Evolutionary conservation across 2,888 invertebrate genomes (phyloP).

Genomic region (Calameuta pallipes): DNA sequence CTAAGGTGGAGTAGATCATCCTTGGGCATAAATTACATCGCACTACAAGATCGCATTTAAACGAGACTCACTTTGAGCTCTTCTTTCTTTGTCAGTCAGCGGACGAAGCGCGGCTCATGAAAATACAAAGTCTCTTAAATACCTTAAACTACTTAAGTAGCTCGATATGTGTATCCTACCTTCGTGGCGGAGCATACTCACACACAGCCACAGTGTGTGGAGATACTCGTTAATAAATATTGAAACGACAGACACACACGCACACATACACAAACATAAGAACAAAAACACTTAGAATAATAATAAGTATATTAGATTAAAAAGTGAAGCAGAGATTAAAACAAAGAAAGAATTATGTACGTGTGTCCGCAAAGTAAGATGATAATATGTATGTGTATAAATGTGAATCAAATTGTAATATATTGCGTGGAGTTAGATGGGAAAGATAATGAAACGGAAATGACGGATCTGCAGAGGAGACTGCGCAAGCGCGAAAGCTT

Average conservation of each 20-base stretch:
- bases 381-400: slow-evolving; percentile 54
- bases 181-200: background rate
- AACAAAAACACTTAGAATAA: slow-evolving; percentile 2
- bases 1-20: slow-evolving; percentile 76
- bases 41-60: slow-evolving; percentile 12
- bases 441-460: background rate
- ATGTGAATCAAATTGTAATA: slow-evolving; percentile 61
- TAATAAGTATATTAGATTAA: slow-evolving; percentile 3
- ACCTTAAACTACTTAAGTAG: slow-evolving; percentile 19
- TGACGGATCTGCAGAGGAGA: background rate
- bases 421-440: slow-evolving; percentile 42
- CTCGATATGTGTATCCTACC: slow-evolving; percentile 11
- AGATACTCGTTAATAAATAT: background rate
- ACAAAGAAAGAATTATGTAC: slow-evolving; percentile 18
- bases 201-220: background rate
- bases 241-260: background rate
- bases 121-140: slow-evolving; percentile 14
- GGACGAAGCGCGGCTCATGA: slow-evolving; percentile 3
- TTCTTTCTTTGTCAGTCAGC: background rate
- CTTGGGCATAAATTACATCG: slow-evolving; percentile 3
- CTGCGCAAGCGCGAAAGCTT: background rate
- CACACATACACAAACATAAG: background rate
- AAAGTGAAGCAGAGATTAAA: background rate
- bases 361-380: slow-evolving; percentile 18
- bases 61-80: background rate